These are phyloP conservation scores for Vulpes vulpes DNA, from an alignment of 2,113 vertebrate species.

Conservation along the genomic window DNA sequence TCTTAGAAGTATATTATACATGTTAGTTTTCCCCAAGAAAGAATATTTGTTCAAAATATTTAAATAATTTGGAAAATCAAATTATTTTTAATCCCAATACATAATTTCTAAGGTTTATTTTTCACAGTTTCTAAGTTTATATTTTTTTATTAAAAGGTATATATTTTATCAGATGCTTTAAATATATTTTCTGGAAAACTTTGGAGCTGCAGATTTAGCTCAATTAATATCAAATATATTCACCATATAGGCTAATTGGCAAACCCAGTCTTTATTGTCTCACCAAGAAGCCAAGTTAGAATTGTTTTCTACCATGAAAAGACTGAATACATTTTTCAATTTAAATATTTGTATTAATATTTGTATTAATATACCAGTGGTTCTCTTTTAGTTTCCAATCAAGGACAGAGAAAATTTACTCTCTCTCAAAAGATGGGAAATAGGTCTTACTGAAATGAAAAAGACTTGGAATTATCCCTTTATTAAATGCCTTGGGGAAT, in stretches of 20 bases:
- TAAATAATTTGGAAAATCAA: not conserved
- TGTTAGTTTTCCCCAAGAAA: not conserved
- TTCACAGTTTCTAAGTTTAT: not conserved
- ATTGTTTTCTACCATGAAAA: not conserved
- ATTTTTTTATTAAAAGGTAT: not conserved
- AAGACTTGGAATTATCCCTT: not conserved
- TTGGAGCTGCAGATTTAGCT: not conserved
- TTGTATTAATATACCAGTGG: not conserved
- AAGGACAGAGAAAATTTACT: not conserved
- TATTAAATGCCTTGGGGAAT: not conserved
- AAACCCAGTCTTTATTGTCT: not conserved
- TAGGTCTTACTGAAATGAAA: not conserved
- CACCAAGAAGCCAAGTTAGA: not conserved
- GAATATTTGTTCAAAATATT: not conserved
- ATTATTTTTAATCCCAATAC: not conserved
- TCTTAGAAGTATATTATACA: not conserved
- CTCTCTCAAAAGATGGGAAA: not conserved
- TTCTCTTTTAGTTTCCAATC: not conserved
- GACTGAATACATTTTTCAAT: not conserved
- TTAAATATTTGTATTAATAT: not conserved
- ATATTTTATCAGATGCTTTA: not conserved
- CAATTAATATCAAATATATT: not conserved
- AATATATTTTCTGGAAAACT: not conserved
- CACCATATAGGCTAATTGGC: not conserved
- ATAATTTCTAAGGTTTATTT: not conserved